These are phyloP conservation scores for Parauchenoglanis ngamensis DNA, from an alignment of 2,797 vertebrate genomes.

Conservation along the genomic window DNA sequence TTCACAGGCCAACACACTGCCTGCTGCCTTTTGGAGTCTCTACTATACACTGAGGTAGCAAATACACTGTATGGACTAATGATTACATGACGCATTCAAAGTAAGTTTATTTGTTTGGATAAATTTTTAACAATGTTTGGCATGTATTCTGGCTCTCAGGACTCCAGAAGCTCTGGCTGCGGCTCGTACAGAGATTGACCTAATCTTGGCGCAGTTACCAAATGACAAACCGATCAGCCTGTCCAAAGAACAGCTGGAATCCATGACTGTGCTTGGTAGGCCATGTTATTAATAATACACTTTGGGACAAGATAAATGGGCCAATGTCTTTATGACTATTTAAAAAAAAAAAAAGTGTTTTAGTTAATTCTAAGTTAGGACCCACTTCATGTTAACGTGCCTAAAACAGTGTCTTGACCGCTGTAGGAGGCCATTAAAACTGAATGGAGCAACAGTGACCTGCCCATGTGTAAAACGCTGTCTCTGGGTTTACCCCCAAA, in stretches of 20 bases:
- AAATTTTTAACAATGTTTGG: background rate
- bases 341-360: background rate
- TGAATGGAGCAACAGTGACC: background rate
- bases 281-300: background rate
- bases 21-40: conserved; percentile 66
- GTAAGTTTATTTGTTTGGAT: background rate
- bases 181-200: conserved; percentile 54
- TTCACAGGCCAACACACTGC: conserved; percentile 66
- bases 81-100: background rate
- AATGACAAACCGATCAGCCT: conserved; percentile 46
- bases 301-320: background rate
- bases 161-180: conserved; percentile 55
- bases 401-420: background rate
- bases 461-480: background rate
- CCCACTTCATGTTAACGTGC: background rate
- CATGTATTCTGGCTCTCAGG: conserved; percentile 43
- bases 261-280: conserved; percentile 60
- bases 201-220: conserved; percentile 45
- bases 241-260: conserved; percentile 60
- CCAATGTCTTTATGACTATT: background rate
- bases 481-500: background rate
- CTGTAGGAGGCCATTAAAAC: background rate
- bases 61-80: background rate
- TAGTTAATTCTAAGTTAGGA: background rate
- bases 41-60: conserved; percentile 63